A percentile compares a stretch with the other conserved stretches of the same genome.
Conservation (phyloP, 64 coral and sea anemone species). For the Catalaphyllia jardinei region DNA sequence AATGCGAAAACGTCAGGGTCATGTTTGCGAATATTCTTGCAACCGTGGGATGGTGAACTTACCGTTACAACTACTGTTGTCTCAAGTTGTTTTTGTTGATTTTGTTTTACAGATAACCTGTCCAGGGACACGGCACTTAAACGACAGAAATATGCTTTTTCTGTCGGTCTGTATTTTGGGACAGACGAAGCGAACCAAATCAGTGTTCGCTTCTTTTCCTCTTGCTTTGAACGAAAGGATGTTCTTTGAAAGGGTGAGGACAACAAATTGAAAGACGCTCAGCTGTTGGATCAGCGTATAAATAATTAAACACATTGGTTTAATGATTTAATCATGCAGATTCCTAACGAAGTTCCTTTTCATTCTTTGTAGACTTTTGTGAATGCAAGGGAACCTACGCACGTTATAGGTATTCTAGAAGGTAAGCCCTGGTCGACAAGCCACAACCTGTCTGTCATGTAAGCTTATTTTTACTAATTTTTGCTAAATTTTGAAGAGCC, state of each 20-base stretch:
- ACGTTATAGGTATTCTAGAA: conserved; percentile 42
- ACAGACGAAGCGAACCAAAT: conserved; percentile 88
- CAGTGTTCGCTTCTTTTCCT: conserved; percentile 95
- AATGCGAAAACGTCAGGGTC: neutral
- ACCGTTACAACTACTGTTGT: neutral
- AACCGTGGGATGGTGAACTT: neutral
- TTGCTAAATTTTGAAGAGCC: no score
- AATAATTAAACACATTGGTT: conserved; percentile 16
- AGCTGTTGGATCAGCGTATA: neutral
- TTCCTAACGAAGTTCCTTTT: neutral
- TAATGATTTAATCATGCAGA: neutral
- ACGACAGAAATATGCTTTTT: conserved; percentile 95
- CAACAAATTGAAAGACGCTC: neutral
- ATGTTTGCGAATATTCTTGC: neutral
- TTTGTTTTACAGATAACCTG: conserved; percentile 79
- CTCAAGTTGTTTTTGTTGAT: neutral
- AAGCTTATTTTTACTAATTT: no score
- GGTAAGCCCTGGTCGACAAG: neutral
- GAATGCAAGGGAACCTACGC: conserved; percentile 25
- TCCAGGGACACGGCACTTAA: conserved; percentile 91
- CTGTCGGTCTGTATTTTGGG: conserved; percentile 71
- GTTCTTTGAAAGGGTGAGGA: conserved; percentile 81
- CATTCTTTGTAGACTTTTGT: conserved; percentile 29
- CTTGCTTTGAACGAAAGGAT: conserved; percentile 92
- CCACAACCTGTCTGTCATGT: no score